A percentile compares a stretch with the other conserved stretches of the same genome.
phyloP scores from a whole-genome alignment of 2,797 vertebrate genomes.

The Etheostoma perlongum region DNA sequence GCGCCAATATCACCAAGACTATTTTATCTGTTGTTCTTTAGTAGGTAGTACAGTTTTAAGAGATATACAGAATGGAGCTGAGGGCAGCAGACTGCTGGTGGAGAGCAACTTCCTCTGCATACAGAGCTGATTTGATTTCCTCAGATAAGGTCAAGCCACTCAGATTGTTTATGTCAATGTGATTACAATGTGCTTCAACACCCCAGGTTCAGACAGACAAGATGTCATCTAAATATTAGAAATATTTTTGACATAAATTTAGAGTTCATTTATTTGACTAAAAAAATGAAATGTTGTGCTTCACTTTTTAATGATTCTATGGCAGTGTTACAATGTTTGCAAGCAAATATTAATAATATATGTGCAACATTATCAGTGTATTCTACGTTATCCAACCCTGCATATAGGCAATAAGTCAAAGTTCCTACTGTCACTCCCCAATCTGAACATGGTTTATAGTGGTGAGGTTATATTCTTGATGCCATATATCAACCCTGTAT shows the following conservation, averaged over 20 bases:
- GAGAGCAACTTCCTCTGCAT: slow-evolving; percentile 34
- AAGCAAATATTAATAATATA: not conserved
- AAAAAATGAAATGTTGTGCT: not conserved
- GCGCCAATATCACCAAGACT: slow-evolving; percentile 18
- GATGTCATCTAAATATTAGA: not conserved
- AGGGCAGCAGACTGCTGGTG: slow-evolving; percentile 21
- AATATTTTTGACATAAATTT: not conserved
- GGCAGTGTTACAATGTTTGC: not conserved
- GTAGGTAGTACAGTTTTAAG: slow-evolving; percentile 33
- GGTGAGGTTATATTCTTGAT: too few species aligned
- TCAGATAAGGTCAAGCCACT: slow-evolving; percentile 52
- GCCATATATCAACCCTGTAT: not conserved
- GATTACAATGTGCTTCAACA: slow-evolving; percentile 41
- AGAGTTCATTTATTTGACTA: too few species aligned
- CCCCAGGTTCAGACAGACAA: not conserved
- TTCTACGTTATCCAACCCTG: not conserved
- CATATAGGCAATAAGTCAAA: too few species aligned
- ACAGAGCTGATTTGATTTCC: slow-evolving; percentile 36
- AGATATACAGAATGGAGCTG: slow-evolving; percentile 25
- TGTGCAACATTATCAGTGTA: not conserved
- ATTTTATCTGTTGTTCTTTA: slow-evolving; percentile 29
- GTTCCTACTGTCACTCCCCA: too few species aligned
- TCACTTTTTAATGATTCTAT: not conserved
- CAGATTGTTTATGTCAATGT: slow-evolving; percentile 38
- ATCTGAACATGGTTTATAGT: too few species aligned